Base-by-base conservation (phyloP, 2,113 vertebrate genomes). In the Xenopus borealis region DNA sequence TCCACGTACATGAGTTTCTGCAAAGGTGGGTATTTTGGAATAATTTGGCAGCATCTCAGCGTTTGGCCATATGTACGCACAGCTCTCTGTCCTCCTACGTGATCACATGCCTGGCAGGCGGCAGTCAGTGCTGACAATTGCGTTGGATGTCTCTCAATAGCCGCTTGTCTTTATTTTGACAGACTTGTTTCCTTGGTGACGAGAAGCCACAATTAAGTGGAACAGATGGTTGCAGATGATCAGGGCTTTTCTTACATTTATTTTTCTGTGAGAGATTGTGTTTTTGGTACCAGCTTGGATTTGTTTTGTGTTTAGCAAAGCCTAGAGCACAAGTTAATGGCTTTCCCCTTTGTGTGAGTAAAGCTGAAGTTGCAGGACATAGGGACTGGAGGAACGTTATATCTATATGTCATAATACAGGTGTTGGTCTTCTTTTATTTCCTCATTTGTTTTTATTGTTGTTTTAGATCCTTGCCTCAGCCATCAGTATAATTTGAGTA, bases 171-270 rank as follows among this genome's bases (percentile, higher is more conserved):
- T 27, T 66, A 40, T 69, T 52, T 69, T 75, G 66, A 53, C 45
- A 23, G 72, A 75, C 73, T 75, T 69, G 73, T 75, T 69, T 75
- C 73, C 73, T 62, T 69, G 73, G 73, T 55, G 66, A 75, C 59
- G 30, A 18, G 63, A 74, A 59, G 72, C 71, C 30, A 53, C 55
- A 67, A 67, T 68, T 75, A 75, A 19, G 12, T 69, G 33, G 66
- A 62, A 53, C 73, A 75, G 73, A 69, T 69, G 58, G 73, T 58
- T 69, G 16, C 57, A 69, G 66, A 75, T 75, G 40, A 69, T 69
- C 27, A 68, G 66, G 66, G 13, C 66, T 75, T 16, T 69, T 75
- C 27, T 55, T 30, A 27, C 27, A 27, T 53, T 14, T 18, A 69
- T 61, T 27, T 23, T 75, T 58, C 19, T 30, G 53, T 62, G 64